A percentile compares a stretch with the other conserved stretches of the same genome.
Evolutionary conservation across 2,113 vertebrate genomes (phyloP).

Genomic region (Heterochromis multidens): DNA sequence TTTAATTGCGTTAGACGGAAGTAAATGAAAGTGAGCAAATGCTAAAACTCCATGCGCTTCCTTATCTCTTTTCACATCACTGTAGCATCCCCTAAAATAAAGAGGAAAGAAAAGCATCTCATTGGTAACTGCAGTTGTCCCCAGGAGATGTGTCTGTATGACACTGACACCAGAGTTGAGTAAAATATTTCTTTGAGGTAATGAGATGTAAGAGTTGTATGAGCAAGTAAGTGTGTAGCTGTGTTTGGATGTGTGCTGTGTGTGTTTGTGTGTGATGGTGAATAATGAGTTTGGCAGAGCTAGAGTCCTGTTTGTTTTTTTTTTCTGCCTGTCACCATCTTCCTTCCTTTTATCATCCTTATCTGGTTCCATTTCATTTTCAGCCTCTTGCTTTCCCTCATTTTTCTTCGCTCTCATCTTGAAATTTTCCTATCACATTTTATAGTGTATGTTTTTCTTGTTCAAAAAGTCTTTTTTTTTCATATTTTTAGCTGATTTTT

Average conservation of each 20-base stretch:
- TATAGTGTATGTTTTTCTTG: background rate
- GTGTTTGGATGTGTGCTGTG: background rate
- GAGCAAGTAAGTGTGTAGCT: background rate
- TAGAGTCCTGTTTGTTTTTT: constrained; percentile 8
- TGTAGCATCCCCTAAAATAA: background rate
- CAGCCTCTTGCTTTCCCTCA: background rate
- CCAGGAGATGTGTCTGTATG: background rate
- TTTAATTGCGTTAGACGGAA: background rate
- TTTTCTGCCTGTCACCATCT: background rate
- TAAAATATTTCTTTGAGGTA: constrained; percentile 24
- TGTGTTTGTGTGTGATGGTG: background rate
- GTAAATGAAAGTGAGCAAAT: background rate
- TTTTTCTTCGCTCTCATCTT: background rate
- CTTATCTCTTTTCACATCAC: background rate
- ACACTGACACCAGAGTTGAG: background rate
- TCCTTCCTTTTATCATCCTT: constrained; percentile 18
- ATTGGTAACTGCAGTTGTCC: background rate
- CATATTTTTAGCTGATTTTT: background rate
- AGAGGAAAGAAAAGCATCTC: background rate
- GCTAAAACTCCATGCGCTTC: background rate
- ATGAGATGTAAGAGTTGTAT: constrained; percentile 18
- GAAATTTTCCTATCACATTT: background rate
- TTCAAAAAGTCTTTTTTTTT: background rate
- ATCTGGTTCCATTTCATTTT: constrained; percentile 17
- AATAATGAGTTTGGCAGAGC: constrained; percentile 24